Percentiles rank a stretch among this genome's conserved stretches.
phyloP scores from a whole-genome alignment of 2,888 invertebrate genomes.

The Alentia gelatinosa region DNA sequence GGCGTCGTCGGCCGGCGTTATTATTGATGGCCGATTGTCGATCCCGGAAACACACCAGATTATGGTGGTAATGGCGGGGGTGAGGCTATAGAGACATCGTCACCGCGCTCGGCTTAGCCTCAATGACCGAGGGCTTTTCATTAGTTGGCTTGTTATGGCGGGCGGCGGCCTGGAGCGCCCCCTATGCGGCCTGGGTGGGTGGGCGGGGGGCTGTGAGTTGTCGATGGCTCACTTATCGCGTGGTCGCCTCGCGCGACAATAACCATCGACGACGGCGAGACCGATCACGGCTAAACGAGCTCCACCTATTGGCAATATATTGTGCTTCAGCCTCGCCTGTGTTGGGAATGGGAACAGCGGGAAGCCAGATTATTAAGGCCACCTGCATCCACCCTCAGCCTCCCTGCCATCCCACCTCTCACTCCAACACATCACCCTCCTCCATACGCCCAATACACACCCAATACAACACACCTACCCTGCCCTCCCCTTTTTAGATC shows the following conservation, averaged over 20 bases:
- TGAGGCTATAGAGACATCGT: slow-evolving; percentile 30
- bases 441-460: not conserved
- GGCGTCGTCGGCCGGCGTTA: not conserved
- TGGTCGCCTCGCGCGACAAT: slow-evolving; percentile 11
- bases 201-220: not conserved
- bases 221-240: slow-evolving; percentile 37
- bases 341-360: not conserved
- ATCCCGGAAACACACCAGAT: slow-evolving; percentile 47
- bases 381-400: not conserved
- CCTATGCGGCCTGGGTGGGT: not conserved
- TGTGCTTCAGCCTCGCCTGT: not conserved
- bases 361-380: slow-evolving; percentile 21
- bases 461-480: not conserved
- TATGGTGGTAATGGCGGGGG: slow-evolving; percentile 20
- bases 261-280: not conserved
- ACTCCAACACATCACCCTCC: not conserved
- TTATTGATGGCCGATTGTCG: slow-evolving; percentile 12
- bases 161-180: not conserved
- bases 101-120: not conserved
- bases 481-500: not conserved
- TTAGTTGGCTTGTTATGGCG: slow-evolving; percentile 23
- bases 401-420: not conserved
- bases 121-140: slow-evolving; percentile 49
- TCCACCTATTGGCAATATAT: slow-evolving; percentile 42
- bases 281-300: slow-evolving; percentile 43